These are phyloP conservation scores for Lindbergichthys nudifrons DNA, from an alignment of 2,797 vertebrate species.

Conservation along the genomic window DNA sequence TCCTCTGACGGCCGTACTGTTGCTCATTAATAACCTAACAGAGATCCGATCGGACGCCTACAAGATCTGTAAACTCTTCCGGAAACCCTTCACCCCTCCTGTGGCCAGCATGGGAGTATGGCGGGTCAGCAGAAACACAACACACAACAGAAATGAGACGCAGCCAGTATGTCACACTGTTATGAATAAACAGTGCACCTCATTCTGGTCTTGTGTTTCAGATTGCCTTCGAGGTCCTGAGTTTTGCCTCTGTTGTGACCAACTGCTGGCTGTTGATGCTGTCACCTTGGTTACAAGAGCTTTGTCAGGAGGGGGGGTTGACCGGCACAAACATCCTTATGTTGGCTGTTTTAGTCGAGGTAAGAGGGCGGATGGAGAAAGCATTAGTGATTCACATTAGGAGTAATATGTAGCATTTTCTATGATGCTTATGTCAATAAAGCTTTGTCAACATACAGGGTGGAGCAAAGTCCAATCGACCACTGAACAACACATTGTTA, in stretches of 20 bases:
- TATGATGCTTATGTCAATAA: too few relatives aligned
- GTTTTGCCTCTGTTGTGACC: slow-evolving; percentile 85
- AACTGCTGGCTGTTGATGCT: slow-evolving; percentile 88
- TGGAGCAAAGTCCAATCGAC: too few relatives aligned
- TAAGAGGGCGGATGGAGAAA: slow-evolving; percentile 37
- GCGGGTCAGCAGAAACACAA: slow-evolving; percentile 78
- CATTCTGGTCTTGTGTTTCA: slow-evolving; percentile 52
- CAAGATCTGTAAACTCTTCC: slow-evolving; percentile 87
- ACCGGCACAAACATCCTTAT: slow-evolving; percentile 74
- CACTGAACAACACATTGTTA: too few relatives aligned
- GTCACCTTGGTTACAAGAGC: slow-evolving; percentile 76
- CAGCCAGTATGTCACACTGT: background rate
- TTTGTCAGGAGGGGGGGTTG: slow-evolving; percentile 69
- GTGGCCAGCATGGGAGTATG: slow-evolving; percentile 85
- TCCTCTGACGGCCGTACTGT: slow-evolving; percentile 84
- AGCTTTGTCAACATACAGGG: too few relatives aligned
- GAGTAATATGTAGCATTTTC: too few relatives aligned
- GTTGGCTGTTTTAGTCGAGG: slow-evolving; percentile 82
- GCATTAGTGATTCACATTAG: too few relatives aligned
- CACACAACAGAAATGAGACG: background rate
- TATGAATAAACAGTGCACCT: background rate
- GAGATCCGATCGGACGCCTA: slow-evolving; percentile 88
- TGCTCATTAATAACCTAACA: slow-evolving; percentile 87
- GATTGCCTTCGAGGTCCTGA: slow-evolving; percentile 86
- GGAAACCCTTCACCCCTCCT: slow-evolving; percentile 84